These are phyloP conservation scores for Melinaea marsaeus DNA, from an alignment of 2,888 invertebrate species.

Conservation along the genomic window DNA sequence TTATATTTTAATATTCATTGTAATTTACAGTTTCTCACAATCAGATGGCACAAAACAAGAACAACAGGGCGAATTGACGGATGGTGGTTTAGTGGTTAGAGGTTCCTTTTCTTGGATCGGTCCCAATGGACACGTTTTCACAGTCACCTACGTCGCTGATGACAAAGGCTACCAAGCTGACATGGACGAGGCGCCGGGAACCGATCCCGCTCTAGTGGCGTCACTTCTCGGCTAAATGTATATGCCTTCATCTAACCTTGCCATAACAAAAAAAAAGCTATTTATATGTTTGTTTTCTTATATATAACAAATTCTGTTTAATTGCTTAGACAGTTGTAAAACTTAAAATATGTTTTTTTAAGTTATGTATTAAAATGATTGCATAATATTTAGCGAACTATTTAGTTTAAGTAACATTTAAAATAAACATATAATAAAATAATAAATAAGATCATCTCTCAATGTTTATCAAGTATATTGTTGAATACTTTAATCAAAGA, in stretches of 20 bases:
- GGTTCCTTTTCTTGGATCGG: constrained; percentile 67
- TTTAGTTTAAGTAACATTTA: no score
- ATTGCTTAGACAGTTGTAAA: no score
- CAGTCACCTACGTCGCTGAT: constrained; percentile 71
- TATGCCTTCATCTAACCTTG: neutral
- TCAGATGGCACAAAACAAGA: constrained; percentile 60
- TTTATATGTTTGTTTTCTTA: neutral
- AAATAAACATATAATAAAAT: no score
- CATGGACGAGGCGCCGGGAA: constrained; percentile 37
- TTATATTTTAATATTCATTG: neutral
- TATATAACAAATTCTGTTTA: no score
- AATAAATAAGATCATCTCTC: no score
- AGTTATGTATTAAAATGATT: no score
- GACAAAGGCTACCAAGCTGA: constrained; percentile 49
- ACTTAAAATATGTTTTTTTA: no score
- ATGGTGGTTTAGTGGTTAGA: constrained; percentile 63
- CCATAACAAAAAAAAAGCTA: neutral
- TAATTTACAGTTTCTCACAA: constrained; percentile 34
- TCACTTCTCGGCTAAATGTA: neutral
- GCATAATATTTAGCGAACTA: no score
- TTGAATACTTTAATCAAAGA: no score
- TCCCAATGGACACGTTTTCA: constrained; percentile 62
- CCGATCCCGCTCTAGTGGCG: neutral
- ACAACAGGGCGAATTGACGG: constrained; percentile 63
- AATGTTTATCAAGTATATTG: no score